Base-by-base conservation (phyloP, 1,140 invertebrate species). In the Carposina sasakii region DNA sequence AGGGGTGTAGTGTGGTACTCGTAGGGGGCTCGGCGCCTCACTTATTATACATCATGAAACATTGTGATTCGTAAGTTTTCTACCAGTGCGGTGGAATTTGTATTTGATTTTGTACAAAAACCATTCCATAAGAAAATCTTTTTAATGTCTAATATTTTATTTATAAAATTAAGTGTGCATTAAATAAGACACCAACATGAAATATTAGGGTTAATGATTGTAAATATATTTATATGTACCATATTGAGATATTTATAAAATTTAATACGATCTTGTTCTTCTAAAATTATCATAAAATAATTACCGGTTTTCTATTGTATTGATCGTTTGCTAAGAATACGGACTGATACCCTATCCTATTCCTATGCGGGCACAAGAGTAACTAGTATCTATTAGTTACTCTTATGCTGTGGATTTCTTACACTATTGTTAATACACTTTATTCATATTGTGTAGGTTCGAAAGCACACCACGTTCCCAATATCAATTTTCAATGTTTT, bases 221-320 rank as follows among this genome's bases (percentile, higher is more conserved):
- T 83, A 83, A 75, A 83, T 83, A 83, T 81, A 83, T 81, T 83
- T 83, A 83, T 82, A n/a, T n/a, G n/a, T n/a, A 77, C 63, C 71
- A 70, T 74, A 79, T 75, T 79, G 76, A 83, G 67, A 83, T 81
- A 81, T 83, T 81, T 81, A 83, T 81, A 76, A 79, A 82, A 79
- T 79, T 79, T 76, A 79, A 79, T 79, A 81, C 66, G 68, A 70
- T 82, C 75, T 76, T 75, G 71, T 76, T 81, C 75, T 78, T 83
- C 71, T 79, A 71, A 78, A 69, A 63, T 76, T 72, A 71, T 77
- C 63, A 66, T 76, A 63, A 68, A 67, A 67, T 74, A 67, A 68
- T 77, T 81, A 76, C 64, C 52, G 60, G 57, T 57, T 51, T 67
- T 56, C 57, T 67, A 66, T 64, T 50, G 44, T 73, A 76, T 79